Base-by-base conservation (phyloP, 2,888 invertebrate species). In the Parochlus steinenii region DNA sequence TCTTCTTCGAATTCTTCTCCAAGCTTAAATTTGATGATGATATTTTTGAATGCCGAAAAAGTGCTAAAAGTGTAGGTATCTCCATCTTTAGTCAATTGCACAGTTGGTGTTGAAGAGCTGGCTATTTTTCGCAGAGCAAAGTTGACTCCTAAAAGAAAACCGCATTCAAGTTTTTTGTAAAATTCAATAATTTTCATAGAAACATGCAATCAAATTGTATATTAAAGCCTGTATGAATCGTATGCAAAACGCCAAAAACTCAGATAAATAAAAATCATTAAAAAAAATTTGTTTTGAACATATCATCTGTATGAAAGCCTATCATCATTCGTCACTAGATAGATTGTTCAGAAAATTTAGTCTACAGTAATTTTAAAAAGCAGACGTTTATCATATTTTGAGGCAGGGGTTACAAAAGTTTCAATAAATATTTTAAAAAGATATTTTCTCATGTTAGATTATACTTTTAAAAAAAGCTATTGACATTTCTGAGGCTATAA, bases 111-210 rank as follows among this genome's bases (percentile, higher is more conserved):
- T n/a, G 55, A 18, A 3, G 44, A 45, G 3, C 43, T 10, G 0
- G 54, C 56, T 10, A 53, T 38, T 39, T 55, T 52, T 2, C 56
- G 49, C 3, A 48, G 76, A 48, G 83, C 67, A 44, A 82, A 58
- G 12, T 80, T 77, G 11, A 87, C 85, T 41, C 83, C 86, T 86
- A 58, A 3, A 59, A 33, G 6, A 19, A n/a, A n/a, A n/a, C n/a
- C n/a, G n/a, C n/a, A n/a, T n/a, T n/a, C n/a, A n/a, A n/a, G n/a
- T n/a, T n/a, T n/a, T n/a, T n/a, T n/a, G n/a, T n/a, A n/a, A n/a
- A n/a, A n/a, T n/a, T n/a, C n/a, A n/a, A n/a, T n/a, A n/a, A n/a
- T n/a, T n/a, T n/a, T n/a, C n/a, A n/a, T 17, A 18, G 2, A 7
- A 4, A 27, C 14, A 4, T 11, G 8, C 3, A 30, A 11, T 17